Evolutionary conservation across 2,797 vertebrate species (phyloP), one percentile per base, ranked within the genome.

Genomic region (Taeniopygia guttata): DNA sequence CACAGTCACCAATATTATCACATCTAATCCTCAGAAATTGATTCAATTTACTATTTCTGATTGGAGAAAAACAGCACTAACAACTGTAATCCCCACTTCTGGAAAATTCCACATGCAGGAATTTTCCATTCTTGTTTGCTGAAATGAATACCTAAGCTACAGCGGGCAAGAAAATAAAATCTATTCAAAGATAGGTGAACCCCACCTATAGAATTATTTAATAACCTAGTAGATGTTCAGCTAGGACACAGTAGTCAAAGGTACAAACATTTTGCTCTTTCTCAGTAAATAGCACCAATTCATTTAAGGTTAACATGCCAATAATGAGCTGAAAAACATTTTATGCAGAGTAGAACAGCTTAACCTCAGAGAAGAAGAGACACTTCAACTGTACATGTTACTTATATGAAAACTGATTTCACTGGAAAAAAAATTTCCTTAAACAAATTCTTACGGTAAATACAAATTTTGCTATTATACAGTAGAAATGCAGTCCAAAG

Each of bases 81-180:
- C 0, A 3, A 82, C 48, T 73, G 73, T 64, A 56, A 79, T 22
- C 23, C 15, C 22, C 10, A 30, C 19, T 84, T 76, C 87, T 85
- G 89, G 91, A 93, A 95, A 94, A 92, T 96, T 95, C 89, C 75
- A 93, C 34, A 77, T 38, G 56, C 30, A 70, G 82, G 72, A 81
- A 89, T 89, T 91, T 95, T 95, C 87, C 84, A 87, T 70, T 56
- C 56, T 74, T 78, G 26, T 40, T 87, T 66, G 55, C 45, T 4
- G 5, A 90, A 81, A 88, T 6, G 1, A 89, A 49, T 34, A 36
- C 15, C 84, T 75, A 63, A 90, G 42, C 29, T 84, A 66, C 7
- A 82, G 30, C 20, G 78, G 23, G 14, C 38, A 84, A 73, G 42
- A 52, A 81, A 72, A 59, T 56, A 42, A 43, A 48, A 58, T 29